These are phyloP conservation scores for Entelurus aequoreus DNA, from an alignment of 2,113 vertebrate species.

Conservation along the genomic window DNA sequence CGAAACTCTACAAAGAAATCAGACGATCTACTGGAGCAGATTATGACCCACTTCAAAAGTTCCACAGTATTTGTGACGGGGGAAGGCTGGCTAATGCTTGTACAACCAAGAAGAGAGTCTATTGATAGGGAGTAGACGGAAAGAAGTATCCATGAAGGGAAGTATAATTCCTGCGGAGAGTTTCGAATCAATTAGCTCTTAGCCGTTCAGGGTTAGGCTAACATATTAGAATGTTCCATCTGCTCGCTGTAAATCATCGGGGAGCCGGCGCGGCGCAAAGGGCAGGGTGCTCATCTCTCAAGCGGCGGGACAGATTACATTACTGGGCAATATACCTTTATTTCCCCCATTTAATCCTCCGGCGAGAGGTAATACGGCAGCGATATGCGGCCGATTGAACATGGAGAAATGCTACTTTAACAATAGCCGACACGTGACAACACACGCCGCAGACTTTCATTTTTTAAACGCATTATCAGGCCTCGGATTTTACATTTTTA, in stretches of 20 bases:
- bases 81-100: too few relatives aligned
- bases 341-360: constrained; percentile 64
- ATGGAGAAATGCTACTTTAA: constrained; percentile 7
- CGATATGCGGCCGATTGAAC: constrained; percentile 41
- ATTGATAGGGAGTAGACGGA: neutral
- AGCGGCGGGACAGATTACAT: constrained; percentile 63
- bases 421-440: too few relatives aligned
- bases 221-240: constrained; percentile 71
- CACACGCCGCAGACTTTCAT: too few relatives aligned
- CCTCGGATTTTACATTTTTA: too few relatives aligned
- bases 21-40: too few relatives aligned
- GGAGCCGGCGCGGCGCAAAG: constrained; percentile 57
- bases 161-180: constrained; percentile 57
- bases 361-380: constrained; percentile 36
- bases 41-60: too few relatives aligned
- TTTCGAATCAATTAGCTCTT: constrained; percentile 68
- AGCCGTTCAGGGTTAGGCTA: constrained; percentile 69
- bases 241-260: constrained; percentile 66
- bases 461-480: too few relatives aligned
- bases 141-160: constrained; percentile 19
- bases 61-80: too few relatives aligned
- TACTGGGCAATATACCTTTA: constrained; percentile 69
- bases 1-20: too few relatives aligned
- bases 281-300: constrained; percentile 68
- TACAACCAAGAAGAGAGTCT: too few relatives aligned